Conservation (phyloP, 2,888 invertebrate genomes). For the Halictus quadricinctus region DNA sequence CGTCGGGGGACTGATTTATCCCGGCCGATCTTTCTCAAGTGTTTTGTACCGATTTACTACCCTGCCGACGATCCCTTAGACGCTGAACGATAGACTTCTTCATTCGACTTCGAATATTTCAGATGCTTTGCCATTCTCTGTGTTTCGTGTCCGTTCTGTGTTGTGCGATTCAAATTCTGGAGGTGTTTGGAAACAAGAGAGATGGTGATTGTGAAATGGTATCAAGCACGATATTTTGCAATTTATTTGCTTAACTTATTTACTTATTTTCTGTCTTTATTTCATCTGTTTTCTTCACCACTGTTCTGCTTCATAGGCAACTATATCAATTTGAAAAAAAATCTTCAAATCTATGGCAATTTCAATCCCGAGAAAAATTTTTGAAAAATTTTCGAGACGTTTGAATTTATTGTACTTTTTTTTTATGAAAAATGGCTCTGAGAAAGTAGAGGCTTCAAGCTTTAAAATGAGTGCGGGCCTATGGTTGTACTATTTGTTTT, state of each 20-base stretch:
- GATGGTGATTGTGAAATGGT: neutral
- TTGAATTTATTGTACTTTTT: too few species aligned
- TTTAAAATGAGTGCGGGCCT: too few species aligned
- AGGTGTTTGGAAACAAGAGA: too few species aligned
- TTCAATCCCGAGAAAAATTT: too few species aligned
- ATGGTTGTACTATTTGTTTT: too few species aligned
- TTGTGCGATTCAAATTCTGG: too few species aligned
- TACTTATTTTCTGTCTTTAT: neutral
- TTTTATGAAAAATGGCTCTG: too few species aligned
- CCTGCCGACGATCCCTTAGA: neutral
- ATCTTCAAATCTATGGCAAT: too few species aligned
- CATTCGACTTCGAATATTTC: neutral
- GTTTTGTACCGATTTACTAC: neutral
- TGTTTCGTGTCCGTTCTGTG: neutral
- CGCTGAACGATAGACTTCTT: neutral
- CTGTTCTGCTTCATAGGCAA: neutral
- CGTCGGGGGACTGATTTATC: slow-evolving; percentile 26
- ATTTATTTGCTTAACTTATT: neutral
- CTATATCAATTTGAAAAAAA: neutral
- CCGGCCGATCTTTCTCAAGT: neutral
- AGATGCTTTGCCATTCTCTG: neutral
- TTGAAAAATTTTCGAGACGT: too few species aligned
- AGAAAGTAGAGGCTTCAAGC: too few species aligned
- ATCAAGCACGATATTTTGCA: neutral
- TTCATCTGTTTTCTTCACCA: neutral